Base-by-base conservation (phyloP, 2,888 invertebrate species). In the Aspidiotus rigidus region DNA sequence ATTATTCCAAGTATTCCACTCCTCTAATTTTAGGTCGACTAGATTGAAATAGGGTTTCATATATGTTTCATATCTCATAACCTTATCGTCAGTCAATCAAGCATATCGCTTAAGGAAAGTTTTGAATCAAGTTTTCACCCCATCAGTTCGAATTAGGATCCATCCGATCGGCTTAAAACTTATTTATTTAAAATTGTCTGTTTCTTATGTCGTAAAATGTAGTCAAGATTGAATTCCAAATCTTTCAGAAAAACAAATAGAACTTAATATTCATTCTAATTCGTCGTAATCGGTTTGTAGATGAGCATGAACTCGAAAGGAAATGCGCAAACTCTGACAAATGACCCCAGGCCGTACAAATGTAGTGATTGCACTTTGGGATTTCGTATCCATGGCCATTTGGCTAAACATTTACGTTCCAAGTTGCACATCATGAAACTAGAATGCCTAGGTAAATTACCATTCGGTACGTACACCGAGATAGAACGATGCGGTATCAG, bases 301-400 rank as follows among this genome's bases (percentile, higher is more conserved):
- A 80, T 83, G 63, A 89, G 87, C 75, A 90, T 90, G 89, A 90
- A 89, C 40, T 86, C 89, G 17, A 88, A 90, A 0, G 90, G 90
- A 77, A 90, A 90, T 8, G 86, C 89, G 10, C 86, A 93, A 66
- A 81, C 86, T 10, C 89, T 90, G 0, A 88, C 90, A 11, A 88
- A 88, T 73, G 96, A 97, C 79, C 97, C 97, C 3, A 84, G 97
- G 63, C 96, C 97, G 16, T 98, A 95, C 78, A 91, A 94, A 76
- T 98, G 98, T 80, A 87, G 86, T 17, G 95, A 97, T 77, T 98
- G 98, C 78, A 92, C 91, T 77, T 91, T 94, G 74, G 96, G 95
- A 9, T 98, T 99, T 78, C 84, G 93, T 74, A 96, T 96, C 76
- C 96, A 95, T 76, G 98, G 97, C 0, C 97, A 97, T 79, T 81